Conservation (phyloP, 2,797 vertebrate species). For the Margarornis squamiger region DNA sequence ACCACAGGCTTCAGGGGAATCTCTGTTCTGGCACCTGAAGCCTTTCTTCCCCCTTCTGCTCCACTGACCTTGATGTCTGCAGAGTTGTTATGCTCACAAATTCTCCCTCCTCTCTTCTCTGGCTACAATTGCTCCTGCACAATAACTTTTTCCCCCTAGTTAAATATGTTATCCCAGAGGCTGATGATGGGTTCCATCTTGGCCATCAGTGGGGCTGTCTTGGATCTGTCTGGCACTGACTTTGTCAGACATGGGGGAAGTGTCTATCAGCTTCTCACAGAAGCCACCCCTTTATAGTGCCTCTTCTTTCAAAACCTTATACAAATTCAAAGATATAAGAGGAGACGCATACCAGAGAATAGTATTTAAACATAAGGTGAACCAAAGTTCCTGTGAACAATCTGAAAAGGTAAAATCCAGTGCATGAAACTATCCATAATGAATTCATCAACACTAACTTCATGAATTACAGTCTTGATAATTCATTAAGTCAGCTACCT, state of each 20-base stretch:
- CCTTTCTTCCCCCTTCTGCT: not conserved
- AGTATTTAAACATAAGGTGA: not conserved
- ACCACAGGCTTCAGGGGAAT: not conserved
- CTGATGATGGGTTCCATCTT: accelerated
- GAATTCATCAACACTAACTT: not conserved
- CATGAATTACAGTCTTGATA: not conserved
- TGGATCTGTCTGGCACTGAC: not conserved
- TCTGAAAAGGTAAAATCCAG: not conserved
- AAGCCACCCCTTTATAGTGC: not conserved
- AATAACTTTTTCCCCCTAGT: not conserved
- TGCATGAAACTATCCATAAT: not conserved
- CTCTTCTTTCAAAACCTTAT: not conserved
- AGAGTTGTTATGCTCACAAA: not conserved
- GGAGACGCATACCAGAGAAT: not conserved
- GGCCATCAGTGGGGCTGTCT: accelerated
- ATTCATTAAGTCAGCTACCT: not conserved
- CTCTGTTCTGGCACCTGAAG: not conserved
- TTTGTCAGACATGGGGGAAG: accelerated
- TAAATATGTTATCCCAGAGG: not conserved
- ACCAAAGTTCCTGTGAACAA: not conserved
- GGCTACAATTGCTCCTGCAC: not conserved
- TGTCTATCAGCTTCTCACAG: not conserved
- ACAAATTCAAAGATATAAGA: not conserved
- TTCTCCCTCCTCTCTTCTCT: not conserved
- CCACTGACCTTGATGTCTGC: not conserved